Evolutionary conservation across 2,113 vertebrate species (phyloP), one percentile per base, ranked within the genome.

Genomic region (Atrichornis clamosus): DNA sequence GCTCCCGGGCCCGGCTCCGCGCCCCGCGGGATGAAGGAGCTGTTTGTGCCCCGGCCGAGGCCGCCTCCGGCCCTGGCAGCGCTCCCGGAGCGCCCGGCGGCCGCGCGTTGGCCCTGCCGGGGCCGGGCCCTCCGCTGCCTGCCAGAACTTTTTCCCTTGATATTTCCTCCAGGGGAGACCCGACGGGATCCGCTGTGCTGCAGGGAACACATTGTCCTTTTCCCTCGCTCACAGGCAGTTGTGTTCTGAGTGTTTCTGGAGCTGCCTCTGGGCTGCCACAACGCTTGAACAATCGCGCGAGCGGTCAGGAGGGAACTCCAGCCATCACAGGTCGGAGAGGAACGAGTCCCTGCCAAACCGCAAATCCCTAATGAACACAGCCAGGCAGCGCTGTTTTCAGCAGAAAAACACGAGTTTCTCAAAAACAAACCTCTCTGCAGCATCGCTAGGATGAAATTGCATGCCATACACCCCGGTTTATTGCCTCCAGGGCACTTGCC

Each of bases 291-390:
- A 21, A 8, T 6, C 0, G 7, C 16, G 32, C 5, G 9, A 1
- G 84, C 59, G 30, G 60, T 9, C 35, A 2, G 67, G 35, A 5
- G 15, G 47, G 69, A 60, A 11, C 17, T 18, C 37, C 47, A 3
- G 47, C 6, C 70, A 1, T 6, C 10, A 0, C 26, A 13, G 33
- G 27, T 7, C 7, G 2, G 4, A 8, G 46, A 18, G 35, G 55
- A 67, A 6, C 2, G 2, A 17, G 24, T 1, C 58, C 64, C 39
- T 9, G 82, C 39, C 56, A n/a, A 55, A 30, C 41, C 9, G 9
- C 72, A 60, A 20, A 33, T 3, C 39, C 67, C 72, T 11, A 2
- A 13, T 0, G 21, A 56, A 63, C 28, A 9, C 76, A 6, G 80
- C n/a, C 64, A 19, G 79, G 19, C 64, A 14, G n/a, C 42, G 14